Evolutionary conservation across 2,888 invertebrate genomes (phyloP).

Genomic region (Acanthosepion lycidas): DNA sequence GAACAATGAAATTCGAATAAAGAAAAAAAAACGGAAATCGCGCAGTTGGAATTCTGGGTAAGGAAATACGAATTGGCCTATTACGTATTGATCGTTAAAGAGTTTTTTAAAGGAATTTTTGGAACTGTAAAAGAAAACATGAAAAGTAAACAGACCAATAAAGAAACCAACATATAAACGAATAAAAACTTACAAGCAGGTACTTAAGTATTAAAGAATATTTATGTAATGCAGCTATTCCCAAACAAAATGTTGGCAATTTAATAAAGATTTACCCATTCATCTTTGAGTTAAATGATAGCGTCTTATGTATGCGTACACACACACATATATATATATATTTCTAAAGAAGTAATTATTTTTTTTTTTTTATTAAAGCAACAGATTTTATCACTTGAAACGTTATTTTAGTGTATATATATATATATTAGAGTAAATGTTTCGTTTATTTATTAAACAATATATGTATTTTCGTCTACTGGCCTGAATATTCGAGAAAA

Average conservation of each 20-base stretch:
- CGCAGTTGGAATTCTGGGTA: constrained; percentile 33
- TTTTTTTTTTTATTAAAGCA: too few species aligned
- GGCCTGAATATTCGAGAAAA: too few species aligned
- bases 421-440: too few species aligned
- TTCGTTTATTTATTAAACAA: too few species aligned
- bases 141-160: background rate
- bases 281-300: too few species aligned
- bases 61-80: background rate
- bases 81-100: background rate
- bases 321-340: too few species aligned
- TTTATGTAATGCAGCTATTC: background rate
- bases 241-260: background rate
- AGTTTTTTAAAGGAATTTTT: background rate
- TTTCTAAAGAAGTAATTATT: too few species aligned
- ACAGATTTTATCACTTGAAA: too few species aligned
- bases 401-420: too few species aligned
- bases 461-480: too few species aligned
- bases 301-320: too few species aligned
- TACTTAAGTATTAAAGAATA: background rate
- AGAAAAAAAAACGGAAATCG: background rate
- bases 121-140: background rate
- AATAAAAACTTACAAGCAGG: background rate
- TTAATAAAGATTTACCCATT: background rate
- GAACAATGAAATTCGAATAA: background rate
- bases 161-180: background rate